A percentile compares a stretch with the other conserved stretches of the same genome.
Evolutionary conservation across 2,113 vertebrate species (phyloP).

Genomic region (Ia io): DNA sequence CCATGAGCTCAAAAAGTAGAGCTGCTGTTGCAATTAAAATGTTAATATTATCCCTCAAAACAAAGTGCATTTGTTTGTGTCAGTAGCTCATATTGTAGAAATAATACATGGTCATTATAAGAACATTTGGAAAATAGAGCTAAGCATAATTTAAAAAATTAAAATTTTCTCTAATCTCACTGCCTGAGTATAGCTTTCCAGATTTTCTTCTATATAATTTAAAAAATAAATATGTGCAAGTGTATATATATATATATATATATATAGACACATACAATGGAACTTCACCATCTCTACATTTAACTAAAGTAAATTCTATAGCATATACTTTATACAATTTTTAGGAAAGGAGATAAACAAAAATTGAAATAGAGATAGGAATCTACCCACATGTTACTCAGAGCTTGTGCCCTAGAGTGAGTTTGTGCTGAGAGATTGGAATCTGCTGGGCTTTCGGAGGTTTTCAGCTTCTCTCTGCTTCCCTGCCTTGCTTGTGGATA

Average conservation of each 20-base stretch:
- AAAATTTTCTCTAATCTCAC: background rate
- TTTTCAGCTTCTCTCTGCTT: background rate
- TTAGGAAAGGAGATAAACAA: background rate
- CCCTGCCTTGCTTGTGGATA: background rate
- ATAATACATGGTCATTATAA: background rate
- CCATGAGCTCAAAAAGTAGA: background rate
- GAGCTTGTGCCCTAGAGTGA: background rate
- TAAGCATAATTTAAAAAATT: slow-evolving; percentile 15
- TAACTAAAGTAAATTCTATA: slow-evolving; percentile 13
- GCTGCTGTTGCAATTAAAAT: background rate
- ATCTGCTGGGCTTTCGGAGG: background rate
- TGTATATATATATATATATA: background rate
- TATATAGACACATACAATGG: background rate
- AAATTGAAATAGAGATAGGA: background rate
- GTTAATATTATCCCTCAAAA: slow-evolving; percentile 28
- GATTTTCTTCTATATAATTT: background rate
- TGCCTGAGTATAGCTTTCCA: background rate
- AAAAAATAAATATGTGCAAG: background rate
- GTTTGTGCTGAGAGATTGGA: background rate
- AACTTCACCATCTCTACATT: background rate
- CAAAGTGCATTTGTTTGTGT: background rate
- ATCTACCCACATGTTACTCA: background rate
- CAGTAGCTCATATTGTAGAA: background rate
- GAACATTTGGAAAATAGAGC: background rate
- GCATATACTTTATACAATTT: background rate